Conservation (phyloP, 2,797 vertebrate genomes). For the Rhinella marina region DNA sequence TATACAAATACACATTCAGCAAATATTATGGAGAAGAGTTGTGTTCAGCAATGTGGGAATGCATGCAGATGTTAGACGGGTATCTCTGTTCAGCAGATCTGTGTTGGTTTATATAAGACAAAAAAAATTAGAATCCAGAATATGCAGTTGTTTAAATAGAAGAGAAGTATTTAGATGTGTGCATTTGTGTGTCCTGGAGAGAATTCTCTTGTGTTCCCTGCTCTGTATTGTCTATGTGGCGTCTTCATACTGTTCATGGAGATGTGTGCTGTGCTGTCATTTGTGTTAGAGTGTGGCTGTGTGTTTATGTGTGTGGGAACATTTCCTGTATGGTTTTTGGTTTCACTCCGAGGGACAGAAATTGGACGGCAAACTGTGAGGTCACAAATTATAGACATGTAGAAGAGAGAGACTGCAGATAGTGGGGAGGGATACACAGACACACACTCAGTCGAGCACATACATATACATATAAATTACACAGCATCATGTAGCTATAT, state of each 20-base stretch:
- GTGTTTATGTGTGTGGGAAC: conserved; percentile 32
- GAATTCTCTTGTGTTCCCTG: background rate
- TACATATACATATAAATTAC: background rate
- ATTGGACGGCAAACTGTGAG: conserved; percentile 47
- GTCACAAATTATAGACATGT: conserved; percentile 19
- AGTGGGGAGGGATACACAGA: background rate
- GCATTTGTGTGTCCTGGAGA: conserved; percentile 4
- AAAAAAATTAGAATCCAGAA: background rate
- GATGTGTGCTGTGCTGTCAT: background rate
- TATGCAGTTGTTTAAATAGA: conserved; percentile 26
- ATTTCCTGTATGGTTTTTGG: conserved; percentile 54
- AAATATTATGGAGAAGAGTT: background rate
- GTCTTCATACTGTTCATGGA: background rate
- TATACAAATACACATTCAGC: background rate
- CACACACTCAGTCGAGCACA: too few relatives aligned
- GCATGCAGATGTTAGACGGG: background rate
- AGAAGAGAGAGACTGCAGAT: background rate
- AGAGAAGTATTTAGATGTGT: conserved; percentile 24
- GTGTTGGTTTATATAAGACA: background rate
- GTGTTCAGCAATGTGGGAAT: background rate
- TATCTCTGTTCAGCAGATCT: background rate
- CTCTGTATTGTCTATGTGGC: background rate
- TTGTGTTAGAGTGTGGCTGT: background rate
- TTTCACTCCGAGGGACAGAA: conserved; percentile 34
- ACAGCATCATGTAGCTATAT: too few relatives aligned